Evolutionary conservation across 2,113 vertebrate species (phyloP).

Genomic region (Drymodes brunneopygia): DNA sequence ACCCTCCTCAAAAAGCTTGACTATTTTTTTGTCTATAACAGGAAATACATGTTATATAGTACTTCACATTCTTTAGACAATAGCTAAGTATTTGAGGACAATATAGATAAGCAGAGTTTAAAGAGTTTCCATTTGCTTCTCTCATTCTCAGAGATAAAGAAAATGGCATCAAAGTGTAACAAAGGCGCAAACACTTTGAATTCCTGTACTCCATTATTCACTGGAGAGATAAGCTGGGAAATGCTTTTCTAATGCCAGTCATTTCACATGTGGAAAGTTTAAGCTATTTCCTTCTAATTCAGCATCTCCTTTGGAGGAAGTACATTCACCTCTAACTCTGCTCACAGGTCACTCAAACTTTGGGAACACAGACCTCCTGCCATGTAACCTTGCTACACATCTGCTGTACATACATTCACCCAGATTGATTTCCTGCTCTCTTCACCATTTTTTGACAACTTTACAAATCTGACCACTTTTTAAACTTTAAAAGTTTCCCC

Average conservation of each 20-base stretch:
- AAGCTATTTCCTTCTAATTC: neutral
- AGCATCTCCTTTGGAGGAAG: neutral
- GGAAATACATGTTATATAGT: neutral
- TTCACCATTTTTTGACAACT: neutral
- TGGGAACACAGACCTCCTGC: neutral
- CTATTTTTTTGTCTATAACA: neutral
- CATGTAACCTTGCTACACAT: neutral
- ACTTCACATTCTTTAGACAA: neutral
- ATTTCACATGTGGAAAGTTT: neutral
- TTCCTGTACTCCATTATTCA: neutral
- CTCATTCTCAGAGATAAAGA: neutral
- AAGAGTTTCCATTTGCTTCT: neutral
- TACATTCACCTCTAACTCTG: accelerated
- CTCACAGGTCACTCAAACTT: neutral
- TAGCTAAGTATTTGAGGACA: neutral
- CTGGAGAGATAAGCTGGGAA: neutral
- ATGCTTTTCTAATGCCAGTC: neutral
- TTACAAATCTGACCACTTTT: neutral
- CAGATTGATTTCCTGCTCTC: neutral
- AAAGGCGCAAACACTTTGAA: neutral
- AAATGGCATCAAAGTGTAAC: neutral
- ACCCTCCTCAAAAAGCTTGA: neutral
- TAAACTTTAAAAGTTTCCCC: neutral
- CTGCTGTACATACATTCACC: neutral
- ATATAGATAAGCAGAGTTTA: neutral